Evolutionary conservation across 2,113 vertebrate species (phyloP), one percentile per base, ranked within the genome.

Genomic region (Pteropus alecto): DNA sequence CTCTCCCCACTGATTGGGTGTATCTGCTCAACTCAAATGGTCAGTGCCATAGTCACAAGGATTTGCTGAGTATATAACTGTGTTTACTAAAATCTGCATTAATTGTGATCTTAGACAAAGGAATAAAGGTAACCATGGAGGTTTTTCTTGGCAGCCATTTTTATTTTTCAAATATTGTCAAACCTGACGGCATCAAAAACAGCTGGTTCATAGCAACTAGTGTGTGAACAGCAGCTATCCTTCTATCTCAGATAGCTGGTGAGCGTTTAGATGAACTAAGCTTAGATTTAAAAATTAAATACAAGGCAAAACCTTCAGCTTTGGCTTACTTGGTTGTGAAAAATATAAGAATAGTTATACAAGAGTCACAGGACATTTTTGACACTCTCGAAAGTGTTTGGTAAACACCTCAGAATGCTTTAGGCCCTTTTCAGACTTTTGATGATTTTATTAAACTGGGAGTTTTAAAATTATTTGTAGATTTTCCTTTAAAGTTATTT

Each of bases 161-260:
- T 63, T 15, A 79, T 41, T 87, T 94, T 83, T 78, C 28, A 95
- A 96, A 74, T 67, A 74, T 3, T 43, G 6, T 74, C 68, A 63
- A 94, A 65, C 1, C 33, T 26, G 13, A 24, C 43, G 61, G 21
- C 15, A 58, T 21, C 19, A 92, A 67, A 81, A 56, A 5, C 15
- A 71, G 33, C 43, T 86, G 46, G 15, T n/a, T 85, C 7, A 6
- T 19, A 81, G 30, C 60, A 41, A 13, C 61, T 65, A 6, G 4
- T 38, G 1, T n/a, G 41, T 41, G 46, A 67, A 7, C 18, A 38
- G 3, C 46, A 11, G 41, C 16, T 35, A 10, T 33, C 28, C 12
- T 24, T 38, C 77, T 21, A 38, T 67, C 46, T 86, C 35, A 56
- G 78, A 54, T 0, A 41, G 38, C 58, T 78, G 73, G 38, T 33